Percentiles rank a stretch among this genome's conserved stretches.
Evolutionary conservation across 1,140 invertebrate species (phyloP).

Genomic region (Anagrus nilaparvatae): DNA sequence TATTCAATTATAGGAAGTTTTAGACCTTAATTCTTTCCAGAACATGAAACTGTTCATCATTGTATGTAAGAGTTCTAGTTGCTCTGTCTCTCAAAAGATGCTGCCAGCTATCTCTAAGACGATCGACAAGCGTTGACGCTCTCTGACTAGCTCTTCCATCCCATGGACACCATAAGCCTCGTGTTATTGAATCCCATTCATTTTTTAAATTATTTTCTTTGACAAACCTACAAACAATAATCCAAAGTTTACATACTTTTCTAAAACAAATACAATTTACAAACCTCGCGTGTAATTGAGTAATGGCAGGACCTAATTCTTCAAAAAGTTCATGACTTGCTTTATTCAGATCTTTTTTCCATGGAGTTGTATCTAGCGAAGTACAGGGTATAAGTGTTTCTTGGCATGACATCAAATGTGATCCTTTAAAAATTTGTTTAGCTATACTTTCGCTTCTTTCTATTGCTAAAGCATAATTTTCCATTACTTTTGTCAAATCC

Average conservation of each 20-base stretch:
- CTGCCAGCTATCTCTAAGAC: slow-evolving; percentile 83
- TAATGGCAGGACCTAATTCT: slow-evolving; percentile 42
- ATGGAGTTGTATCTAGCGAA: slow-evolving; percentile 15
- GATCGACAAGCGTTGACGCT: slow-evolving; percentile 64
- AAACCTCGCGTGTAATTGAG: slow-evolving; percentile 48
- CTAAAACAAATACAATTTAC: slow-evolving; percentile 17
- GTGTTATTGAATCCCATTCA: slow-evolving; percentile 65
- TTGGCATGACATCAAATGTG: background rate
- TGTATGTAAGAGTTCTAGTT: slow-evolving; percentile 73
- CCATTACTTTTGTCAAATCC: slow-evolving; percentile 40
- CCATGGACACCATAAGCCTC: slow-evolving; percentile 55
- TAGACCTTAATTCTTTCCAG: slow-evolving; percentile 64
- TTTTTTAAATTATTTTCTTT: slow-evolving; percentile 48
- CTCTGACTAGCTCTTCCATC: slow-evolving; percentile 55
- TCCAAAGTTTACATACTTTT: background rate
- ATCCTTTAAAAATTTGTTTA: slow-evolving; percentile 21
- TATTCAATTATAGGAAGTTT: background rate
- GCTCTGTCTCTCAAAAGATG: slow-evolving; percentile 79
- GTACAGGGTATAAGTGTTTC: background rate
- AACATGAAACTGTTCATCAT: slow-evolving; percentile 89
- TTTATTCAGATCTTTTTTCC: slow-evolving; percentile 35
- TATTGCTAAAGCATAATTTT: slow-evolving; percentile 34
- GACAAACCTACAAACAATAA: slow-evolving; percentile 25
- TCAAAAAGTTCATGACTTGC: slow-evolving; percentile 36
- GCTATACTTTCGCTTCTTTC: slow-evolving; percentile 31